These are phyloP conservation scores for Eristalinus aeneus DNA, from an alignment of 2,888 invertebrate genomes.

Conservation along the genomic window DNA sequence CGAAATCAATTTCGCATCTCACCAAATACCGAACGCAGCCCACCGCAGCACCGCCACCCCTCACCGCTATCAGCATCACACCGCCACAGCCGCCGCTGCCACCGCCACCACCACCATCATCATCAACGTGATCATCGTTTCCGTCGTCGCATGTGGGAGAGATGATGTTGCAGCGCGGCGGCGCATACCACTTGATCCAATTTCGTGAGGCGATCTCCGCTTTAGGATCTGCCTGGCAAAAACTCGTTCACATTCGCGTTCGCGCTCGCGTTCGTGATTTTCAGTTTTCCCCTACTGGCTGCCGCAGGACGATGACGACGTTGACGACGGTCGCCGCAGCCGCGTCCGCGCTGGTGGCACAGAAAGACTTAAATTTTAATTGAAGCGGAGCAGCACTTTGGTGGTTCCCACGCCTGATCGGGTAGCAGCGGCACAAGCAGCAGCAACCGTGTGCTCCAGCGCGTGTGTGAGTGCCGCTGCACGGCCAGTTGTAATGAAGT, in stretches of 20 bases:
- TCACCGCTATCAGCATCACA: background rate
- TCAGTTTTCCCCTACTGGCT: conserved; percentile 53
- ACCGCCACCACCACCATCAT: background rate
- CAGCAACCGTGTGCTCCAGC: background rate
- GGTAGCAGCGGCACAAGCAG: background rate
- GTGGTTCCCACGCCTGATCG: conserved; percentile 66
- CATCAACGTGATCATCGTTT: conserved; percentile 32
- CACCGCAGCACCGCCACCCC: conserved; percentile 29
- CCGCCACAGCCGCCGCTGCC: conserved; percentile 2
- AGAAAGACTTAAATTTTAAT: conserved; percentile 69
- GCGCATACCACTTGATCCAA: conserved; percentile 58
- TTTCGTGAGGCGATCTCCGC: conserved; percentile 66
- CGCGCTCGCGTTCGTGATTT: conserved; percentile 53
- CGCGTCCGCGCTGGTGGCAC: conserved; percentile 14
- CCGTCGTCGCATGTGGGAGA: conserved; percentile 63
- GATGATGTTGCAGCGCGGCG: background rate
- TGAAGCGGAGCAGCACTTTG: conserved; percentile 68
- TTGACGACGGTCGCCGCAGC: background rate
- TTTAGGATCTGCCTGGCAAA: conserved; percentile 59
- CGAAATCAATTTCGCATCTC: conserved; percentile 67
- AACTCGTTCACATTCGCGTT: conserved; percentile 35
- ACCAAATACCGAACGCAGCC: conserved; percentile 44
- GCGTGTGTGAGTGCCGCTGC: background rate
- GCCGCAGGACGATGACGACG: conserved; percentile 6
- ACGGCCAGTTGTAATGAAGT: conserved; percentile 59